These are phyloP conservation scores for Cephus sareptanus DNA, from an alignment of 2,888 invertebrate species.

Conservation along the genomic window DNA sequence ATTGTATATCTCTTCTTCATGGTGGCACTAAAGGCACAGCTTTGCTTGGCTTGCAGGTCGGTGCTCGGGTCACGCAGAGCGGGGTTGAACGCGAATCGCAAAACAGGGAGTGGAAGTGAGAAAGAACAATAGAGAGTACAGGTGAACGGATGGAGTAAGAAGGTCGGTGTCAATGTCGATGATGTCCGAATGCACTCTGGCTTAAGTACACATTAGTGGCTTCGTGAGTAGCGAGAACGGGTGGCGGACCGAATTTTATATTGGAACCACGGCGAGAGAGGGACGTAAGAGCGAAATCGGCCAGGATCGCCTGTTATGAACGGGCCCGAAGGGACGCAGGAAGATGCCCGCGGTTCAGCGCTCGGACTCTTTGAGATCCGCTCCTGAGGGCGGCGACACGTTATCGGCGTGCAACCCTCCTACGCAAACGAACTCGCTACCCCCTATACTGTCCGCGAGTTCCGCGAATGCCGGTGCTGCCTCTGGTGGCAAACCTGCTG, in stretches of 20 bases:
- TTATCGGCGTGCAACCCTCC: slow-evolving; percentile 34
- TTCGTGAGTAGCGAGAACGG: slow-evolving; percentile 2
- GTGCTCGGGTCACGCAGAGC: slow-evolving; percentile 33
- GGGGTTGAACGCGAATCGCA: slow-evolving; percentile 26
- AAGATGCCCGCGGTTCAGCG: slow-evolving; percentile 71
- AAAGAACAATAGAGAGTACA: slow-evolving; percentile 12
- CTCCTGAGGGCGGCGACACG: slow-evolving; percentile 34
- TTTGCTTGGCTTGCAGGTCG: slow-evolving; percentile 59
- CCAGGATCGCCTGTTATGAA: slow-evolving; percentile 44
- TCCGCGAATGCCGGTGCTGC: slow-evolving; percentile 23
- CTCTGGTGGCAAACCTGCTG: slow-evolving; percentile 68
- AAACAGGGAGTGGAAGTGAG: slow-evolving; percentile 11
- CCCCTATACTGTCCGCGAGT: slow-evolving; percentile 47
- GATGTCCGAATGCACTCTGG: background rate
- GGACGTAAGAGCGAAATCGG: background rate
- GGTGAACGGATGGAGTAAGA: background rate
- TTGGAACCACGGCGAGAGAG: slow-evolving; percentile 10
- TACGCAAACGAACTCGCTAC: slow-evolving; percentile 35
- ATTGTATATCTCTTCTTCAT: background rate
- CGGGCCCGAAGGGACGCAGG: slow-evolving; percentile 38
- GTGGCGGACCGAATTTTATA: background rate
- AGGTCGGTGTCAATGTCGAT: background rate
- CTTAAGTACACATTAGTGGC: background rate
- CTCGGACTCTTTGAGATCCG: slow-evolving; percentile 67
- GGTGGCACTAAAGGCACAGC: slow-evolving; percentile 38